Percentiles rank a stretch among this genome's conserved stretches.
Evolutionary conservation across 2,888 invertebrate species (phyloP).

Genomic region (Dicyrtomina minuta): DNA sequence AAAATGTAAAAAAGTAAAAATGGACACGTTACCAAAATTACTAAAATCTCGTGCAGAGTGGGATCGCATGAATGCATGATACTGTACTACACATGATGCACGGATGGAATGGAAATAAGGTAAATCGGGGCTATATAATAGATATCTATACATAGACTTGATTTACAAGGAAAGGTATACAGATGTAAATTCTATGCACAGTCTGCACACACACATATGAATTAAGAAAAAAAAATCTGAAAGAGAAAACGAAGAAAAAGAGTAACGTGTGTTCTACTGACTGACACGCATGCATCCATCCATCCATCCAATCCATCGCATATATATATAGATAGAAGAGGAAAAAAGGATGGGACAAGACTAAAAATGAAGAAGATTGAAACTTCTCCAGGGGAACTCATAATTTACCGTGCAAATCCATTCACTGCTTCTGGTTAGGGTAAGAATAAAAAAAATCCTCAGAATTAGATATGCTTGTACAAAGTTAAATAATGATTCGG

Average conservation of each 20-base stretch:
- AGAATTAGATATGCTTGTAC: slow-evolving; percentile 53
- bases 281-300: neutral
- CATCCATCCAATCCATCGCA: neutral
- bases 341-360: slow-evolving; percentile 4
- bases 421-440: slow-evolving; percentile 50
- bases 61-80: slow-evolving; percentile 21
- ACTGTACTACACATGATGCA: no score
- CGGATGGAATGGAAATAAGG: neutral
- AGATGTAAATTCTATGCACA: neutral
- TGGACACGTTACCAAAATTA: no score
- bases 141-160: neutral
- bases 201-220: neutral
- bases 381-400: slow-evolving; percentile 37
- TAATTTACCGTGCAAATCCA: slow-evolving; percentile 53
- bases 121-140: no score
- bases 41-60: slow-evolving; percentile 21
- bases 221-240: neutral
- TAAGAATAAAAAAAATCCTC: slow-evolving; percentile 33
- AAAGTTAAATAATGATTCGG: slow-evolving; percentile 51
- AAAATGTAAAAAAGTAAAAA: no score
- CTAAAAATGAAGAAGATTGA: slow-evolving; percentile 35
- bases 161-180: no score
- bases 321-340: neutral
- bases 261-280: neutral
- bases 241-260: neutral